Evolutionary conservation across 2,797 vertebrate species (phyloP), one percentile per base, ranked within the genome.

Genomic region (Cyprinodon diabolis): DNA sequence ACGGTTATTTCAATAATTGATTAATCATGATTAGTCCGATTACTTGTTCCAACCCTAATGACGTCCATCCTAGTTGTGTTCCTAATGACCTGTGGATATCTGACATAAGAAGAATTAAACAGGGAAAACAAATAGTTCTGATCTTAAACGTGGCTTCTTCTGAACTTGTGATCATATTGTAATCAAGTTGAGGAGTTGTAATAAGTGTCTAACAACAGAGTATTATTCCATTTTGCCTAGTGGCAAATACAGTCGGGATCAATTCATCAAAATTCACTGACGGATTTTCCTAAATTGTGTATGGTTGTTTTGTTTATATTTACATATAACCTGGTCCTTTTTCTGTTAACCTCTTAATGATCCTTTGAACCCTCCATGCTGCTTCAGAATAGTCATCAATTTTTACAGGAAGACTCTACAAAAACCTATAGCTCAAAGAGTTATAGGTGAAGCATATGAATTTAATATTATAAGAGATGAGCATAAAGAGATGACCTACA

Each of bases 61-160:
- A 43, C 7, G 40, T 8, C 40, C 40, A 43, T 43, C 40, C 40
- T 43, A 43, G 40, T 8, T 43, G 40, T 43, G 40, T 43, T 43
- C 40, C 40, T 43, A 43, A 74, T 74, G 57, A 78, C 80, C 79
- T 76, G 73, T 72, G 81, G 80, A 69, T 81, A 77, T 75, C 82
- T 89, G 85, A 80, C 84, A 87, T 77, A 81, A 87, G 79, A 79
- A 69, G 81, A 83, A 87, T 80, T 52, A 86, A 85, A 80, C 75
- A 69, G 63, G 67, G 71, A 72, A 76, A 86, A 76, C 66, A 66
- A 68, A 54, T 51, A 56, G 79, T 74, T 45, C n/a, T 71, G 66
- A 74, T 83, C 72, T 83, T 73, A 79, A 56, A 72, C 49, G 69
- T 7, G 66, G 68, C 77, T 86, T 82, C 74, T 89, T 83, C 79